Conservation (phyloP, 1,140 invertebrate species). For the Parasteatoda tepidariorum region DNA sequence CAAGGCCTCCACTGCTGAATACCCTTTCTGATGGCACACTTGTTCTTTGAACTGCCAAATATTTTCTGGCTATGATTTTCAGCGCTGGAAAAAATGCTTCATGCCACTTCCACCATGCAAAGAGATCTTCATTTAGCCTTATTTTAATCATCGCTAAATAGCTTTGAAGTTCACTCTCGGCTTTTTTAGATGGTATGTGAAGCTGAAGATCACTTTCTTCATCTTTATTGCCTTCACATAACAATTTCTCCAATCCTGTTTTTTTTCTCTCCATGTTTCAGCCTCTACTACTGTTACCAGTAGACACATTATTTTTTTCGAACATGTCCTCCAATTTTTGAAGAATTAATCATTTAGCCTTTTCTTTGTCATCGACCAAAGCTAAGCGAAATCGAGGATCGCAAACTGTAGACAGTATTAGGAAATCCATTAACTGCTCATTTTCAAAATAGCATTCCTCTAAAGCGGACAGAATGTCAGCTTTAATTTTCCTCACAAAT, state of each 20-base stretch:
- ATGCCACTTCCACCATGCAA: slow-evolving; percentile 9
- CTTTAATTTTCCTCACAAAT: background rate
- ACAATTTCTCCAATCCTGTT: background rate
- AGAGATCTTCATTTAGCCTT: background rate
- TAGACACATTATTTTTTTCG: too few species aligned
- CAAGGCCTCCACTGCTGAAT: background rate
- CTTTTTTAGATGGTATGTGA: background rate
- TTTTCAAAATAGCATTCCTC: background rate
- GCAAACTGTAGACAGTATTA: background rate
- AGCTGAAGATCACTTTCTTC: background rate
- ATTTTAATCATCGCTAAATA: slow-evolving; percentile 5
- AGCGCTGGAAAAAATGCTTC: background rate
- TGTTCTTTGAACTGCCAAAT: slow-evolving; percentile 17
- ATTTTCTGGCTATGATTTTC: background rate
- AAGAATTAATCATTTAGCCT: background rate
- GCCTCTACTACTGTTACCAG: too few species aligned
- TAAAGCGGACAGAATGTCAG: background rate
- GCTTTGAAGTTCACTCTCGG: background rate
- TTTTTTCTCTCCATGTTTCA: background rate
- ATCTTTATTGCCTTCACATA: background rate
- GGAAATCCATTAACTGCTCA: background rate
- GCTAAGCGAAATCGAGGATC: background rate
- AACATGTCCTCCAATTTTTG: too few species aligned
- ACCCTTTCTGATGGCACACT: slow-evolving; percentile 23
- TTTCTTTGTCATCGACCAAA: background rate